Evolutionary conservation across 2,113 vertebrate species (phyloP).

Genomic region (Saccopteryx bilineata): DNA sequence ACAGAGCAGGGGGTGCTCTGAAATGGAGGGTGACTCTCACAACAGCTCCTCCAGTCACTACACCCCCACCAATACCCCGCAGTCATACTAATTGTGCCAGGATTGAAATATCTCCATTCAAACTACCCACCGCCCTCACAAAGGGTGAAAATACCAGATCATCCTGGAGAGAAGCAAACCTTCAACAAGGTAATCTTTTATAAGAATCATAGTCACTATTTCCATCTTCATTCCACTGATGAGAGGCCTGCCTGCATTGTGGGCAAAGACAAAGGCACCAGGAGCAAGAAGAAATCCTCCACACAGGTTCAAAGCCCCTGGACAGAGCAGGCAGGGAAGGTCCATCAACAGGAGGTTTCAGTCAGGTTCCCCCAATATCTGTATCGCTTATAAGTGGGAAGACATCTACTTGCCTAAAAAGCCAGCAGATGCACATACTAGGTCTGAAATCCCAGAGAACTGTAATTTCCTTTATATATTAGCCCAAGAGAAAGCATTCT

Average conservation of each 20-base stretch:
- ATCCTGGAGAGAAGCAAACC: not conserved
- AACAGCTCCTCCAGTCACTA: not conserved
- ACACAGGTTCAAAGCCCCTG: not conserved
- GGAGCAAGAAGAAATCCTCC: not conserved
- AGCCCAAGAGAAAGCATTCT: not conserved
- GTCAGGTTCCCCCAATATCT: not conserved
- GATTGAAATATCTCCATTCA: slow-evolving; percentile 73
- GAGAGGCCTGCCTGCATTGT: not conserved
- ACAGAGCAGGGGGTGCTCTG: not conserved
- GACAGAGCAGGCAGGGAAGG: not conserved
- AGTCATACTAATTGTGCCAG: not conserved
- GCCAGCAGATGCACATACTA: not conserved
- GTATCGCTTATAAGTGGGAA: not conserved
- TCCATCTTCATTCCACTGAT: not conserved
- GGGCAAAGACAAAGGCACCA: not conserved
- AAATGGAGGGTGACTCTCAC: not conserved
- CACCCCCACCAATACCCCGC: not conserved
- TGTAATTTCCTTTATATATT: not conserved
- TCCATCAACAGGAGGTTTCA: not conserved
- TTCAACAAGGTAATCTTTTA: not conserved
- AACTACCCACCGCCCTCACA: not conserved
- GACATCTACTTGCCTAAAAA: not conserved
- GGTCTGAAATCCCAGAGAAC: not conserved
- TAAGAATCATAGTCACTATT: not conserved
- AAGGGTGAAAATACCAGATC: not conserved